A percentile compares a stretch with the other conserved stretches of the same genome.
Evolutionary conservation across 2,113 vertebrate species (phyloP).

Genomic region (Rallus limicola): DNA sequence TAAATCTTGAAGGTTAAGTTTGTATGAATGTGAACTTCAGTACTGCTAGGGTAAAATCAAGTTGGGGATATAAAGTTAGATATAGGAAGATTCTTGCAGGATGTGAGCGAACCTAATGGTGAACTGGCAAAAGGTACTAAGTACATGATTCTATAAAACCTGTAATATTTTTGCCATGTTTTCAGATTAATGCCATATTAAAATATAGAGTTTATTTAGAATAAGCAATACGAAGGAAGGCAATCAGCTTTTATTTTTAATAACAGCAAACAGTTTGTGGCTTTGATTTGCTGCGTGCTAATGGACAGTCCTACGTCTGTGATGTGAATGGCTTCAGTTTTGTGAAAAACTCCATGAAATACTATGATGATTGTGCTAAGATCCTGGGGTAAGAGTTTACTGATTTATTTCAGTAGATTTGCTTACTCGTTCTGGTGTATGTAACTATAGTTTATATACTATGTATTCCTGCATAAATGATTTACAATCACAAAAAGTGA

Average conservation of each 20-base stretch:
- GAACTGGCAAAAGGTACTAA: not conserved
- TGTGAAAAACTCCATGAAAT: conserved; percentile 94
- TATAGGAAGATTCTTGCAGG: not conserved
- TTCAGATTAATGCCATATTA: not conserved
- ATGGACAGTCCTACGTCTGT: conserved; percentile 92
- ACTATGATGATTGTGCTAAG: conserved; percentile 93
- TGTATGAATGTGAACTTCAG: not conserved
- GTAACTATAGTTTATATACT: not conserved
- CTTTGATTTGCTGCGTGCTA: conserved; percentile 90
- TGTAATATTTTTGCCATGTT: not conserved
- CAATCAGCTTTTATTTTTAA: conserved; percentile 52
- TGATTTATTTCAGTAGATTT: not conserved
- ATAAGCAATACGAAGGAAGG: not conserved
- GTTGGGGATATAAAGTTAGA: not conserved
- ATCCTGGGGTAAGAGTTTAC: conserved; percentile 85
- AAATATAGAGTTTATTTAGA: not conserved
- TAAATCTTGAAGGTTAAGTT: not conserved
- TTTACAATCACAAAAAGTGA: not conserved
- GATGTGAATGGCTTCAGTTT: conserved; percentile 94
- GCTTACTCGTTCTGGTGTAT: not conserved
- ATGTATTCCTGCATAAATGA: not conserved
- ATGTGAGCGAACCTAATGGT: not conserved
- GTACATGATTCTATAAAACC: not conserved
- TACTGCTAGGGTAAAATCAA: not conserved
- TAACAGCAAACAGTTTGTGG: conserved; percentile 92